These are phyloP conservation scores for Camponotus vicinus DNA, from an alignment of 1,140 invertebrate genomes.

Conservation along the genomic window DNA sequence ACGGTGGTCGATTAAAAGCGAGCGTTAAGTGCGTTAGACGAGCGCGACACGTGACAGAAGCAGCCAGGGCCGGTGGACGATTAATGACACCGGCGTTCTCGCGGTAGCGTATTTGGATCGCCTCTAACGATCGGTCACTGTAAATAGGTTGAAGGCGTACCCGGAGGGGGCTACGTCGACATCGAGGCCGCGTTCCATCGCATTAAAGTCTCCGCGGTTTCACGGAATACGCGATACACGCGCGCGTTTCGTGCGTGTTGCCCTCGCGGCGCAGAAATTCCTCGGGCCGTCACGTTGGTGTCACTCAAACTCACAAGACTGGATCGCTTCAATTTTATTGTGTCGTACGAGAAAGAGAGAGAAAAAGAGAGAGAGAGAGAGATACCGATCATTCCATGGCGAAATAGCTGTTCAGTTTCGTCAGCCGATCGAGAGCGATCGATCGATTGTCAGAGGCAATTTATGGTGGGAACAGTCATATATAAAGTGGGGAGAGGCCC, in stretches of 20 bases:
- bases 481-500: neutral
- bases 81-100: constrained; percentile 38
- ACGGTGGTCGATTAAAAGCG: constrained; percentile 15
- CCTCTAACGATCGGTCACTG: constrained; percentile 61
- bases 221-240: constrained; percentile 19
- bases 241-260: constrained; percentile 20
- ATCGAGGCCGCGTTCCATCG: constrained; percentile 56
- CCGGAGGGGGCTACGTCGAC: constrained; percentile 36
- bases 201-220: constrained; percentile 48
- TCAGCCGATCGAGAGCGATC: constrained; percentile 49
- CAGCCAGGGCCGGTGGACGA: constrained; percentile 25
- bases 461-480: constrained; percentile 46
- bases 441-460: constrained; percentile 42
- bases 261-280: constrained; percentile 43
- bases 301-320: constrained; percentile 20
- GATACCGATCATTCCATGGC: constrained; percentile 47
- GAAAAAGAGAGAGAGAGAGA: neutral
- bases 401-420: constrained; percentile 62
- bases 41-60: neutral
- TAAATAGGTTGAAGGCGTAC: constrained; percentile 59
- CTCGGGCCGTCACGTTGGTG: neutral
- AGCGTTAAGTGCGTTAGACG: neutral
- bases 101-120: constrained; percentile 51
- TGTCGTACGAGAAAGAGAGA: neutral
- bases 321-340: constrained; percentile 38